phyloP scores from a whole-genome alignment of 1,140 invertebrate species.

The Drosophila repletoides region DNA sequence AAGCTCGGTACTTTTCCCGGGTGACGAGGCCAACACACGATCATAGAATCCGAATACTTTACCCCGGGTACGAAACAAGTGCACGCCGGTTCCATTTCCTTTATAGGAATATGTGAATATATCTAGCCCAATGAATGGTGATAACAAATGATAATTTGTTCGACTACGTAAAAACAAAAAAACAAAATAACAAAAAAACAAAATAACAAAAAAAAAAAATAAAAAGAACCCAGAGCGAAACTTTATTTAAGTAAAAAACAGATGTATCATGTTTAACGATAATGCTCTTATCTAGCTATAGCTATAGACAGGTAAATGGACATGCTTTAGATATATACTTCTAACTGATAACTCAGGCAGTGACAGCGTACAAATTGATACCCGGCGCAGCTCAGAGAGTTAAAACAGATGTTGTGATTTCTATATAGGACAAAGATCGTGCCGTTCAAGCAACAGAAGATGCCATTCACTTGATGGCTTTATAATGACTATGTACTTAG shows the following conservation, averaged over 20 bases:
- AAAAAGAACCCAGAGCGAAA: no score
- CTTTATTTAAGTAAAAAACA: constrained; percentile 42
- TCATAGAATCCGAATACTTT: background rate
- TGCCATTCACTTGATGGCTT: background rate
- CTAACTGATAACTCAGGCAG: constrained; percentile 9
- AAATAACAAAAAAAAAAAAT: constrained; percentile 14
- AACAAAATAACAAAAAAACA: background rate
- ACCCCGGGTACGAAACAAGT: background rate
- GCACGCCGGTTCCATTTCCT: background rate
- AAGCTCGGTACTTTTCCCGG: background rate
- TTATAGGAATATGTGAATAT: background rate
- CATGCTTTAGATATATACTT: constrained; percentile 25
- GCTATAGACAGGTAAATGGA: constrained; percentile 50
- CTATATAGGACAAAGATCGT: background rate
- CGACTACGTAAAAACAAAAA: constrained; percentile 11
- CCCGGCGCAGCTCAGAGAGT: background rate
- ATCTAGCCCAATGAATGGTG: background rate
- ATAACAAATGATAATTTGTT: constrained; percentile 30
- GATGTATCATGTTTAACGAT: constrained; percentile 68
- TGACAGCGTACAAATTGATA: constrained; percentile 3
- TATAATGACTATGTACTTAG: background rate
- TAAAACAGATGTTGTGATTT: constrained; percentile 2
- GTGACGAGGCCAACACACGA: background rate
- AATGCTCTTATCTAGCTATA: constrained; percentile 68
- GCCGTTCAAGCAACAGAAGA: background rate